Evolutionary conservation across 2,113 vertebrate genomes (phyloP), one percentile per base, ranked within the genome.

Genomic region (Motacilla tschutschensis): DNA sequence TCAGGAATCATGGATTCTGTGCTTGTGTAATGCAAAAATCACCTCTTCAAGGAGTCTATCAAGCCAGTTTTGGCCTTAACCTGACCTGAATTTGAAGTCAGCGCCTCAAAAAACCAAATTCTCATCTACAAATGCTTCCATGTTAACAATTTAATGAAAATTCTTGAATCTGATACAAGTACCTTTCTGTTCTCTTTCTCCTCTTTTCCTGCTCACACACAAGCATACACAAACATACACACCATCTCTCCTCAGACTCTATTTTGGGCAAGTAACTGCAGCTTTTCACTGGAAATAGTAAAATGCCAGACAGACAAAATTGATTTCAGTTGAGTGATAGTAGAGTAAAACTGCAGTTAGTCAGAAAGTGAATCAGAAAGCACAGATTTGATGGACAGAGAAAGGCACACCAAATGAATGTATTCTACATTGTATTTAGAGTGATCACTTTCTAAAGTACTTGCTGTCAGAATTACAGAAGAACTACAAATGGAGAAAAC

Each of bases 311-410:
- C 33, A 85, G 53, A 59, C 16, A 91, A 91, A 89, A 85, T 2
- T 71, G 17, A 80, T 91, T 83, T 80, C 28, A 50, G 16, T 35
- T 44, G 53, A 93, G n/a, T 71, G 65, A 71, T 78, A 89, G 62
- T 10, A 46, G 28, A 1, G 1, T 71, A 80, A 83, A 85, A 74
- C 28, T 57, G 48, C 53, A 59, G 44, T 85, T 79, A 90, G 44
- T 79, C 60, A 93, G 59, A 29, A 85, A 84, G 64, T 48, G 64
- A 87, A 85, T 83, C 60, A 80, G 51, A 87, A 87, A 33, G 33
- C 19, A 74, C 24, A 74, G 59, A 78, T 57, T 50, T 67, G 48
- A 77, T 33, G n/a, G 79, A 85, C 69, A 80, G 85, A 85, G 53
- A 74, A 85, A 74, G 24, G 20, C 35, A 53, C 43, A n/a, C 24